phyloP scores from a whole-genome alignment of 1,140 invertebrate species.

The Eriocheir sinensis region DNA sequence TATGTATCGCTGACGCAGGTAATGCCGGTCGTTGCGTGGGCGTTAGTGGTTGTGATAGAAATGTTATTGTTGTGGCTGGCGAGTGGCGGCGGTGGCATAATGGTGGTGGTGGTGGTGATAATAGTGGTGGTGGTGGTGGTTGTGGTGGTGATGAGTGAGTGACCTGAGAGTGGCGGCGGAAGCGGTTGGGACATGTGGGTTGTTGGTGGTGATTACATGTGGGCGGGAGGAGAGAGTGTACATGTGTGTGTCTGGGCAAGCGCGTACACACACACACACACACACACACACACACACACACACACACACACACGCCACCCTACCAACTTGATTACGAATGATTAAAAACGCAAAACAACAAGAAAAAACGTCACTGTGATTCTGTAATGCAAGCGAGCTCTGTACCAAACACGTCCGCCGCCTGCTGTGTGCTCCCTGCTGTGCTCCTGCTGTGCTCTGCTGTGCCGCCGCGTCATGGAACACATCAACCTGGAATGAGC shows the following conservation, averaged over 20 bases:
- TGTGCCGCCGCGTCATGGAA: slow-evolving; percentile 10
- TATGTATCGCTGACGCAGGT: not conserved
- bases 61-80: not conserved
- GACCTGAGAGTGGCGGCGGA: not conserved
- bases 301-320: not conserved
- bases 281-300: slow-evolving; percentile 15
- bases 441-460: not conserved
- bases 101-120: not conserved
- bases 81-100: not conserved
- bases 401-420: not conserved
- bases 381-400: not conserved
- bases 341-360: not conserved
- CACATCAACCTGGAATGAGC: slow-evolving; percentile 3
- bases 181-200: slow-evolving; percentile 61
- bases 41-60: not conserved
- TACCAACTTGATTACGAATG: not conserved
- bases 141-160: not conserved
- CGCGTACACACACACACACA: not conserved
- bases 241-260: not conserved
- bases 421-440: too few species aligned
- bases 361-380: not conserved
- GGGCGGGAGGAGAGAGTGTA: slow-evolving; percentile 18
- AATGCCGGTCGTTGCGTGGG: not conserved
- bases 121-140: not conserved
- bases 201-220: slow-evolving; percentile 39